Evolutionary conservation across 2,888 invertebrate genomes (phyloP).

Genomic region (Sesamia inferens): DNA sequence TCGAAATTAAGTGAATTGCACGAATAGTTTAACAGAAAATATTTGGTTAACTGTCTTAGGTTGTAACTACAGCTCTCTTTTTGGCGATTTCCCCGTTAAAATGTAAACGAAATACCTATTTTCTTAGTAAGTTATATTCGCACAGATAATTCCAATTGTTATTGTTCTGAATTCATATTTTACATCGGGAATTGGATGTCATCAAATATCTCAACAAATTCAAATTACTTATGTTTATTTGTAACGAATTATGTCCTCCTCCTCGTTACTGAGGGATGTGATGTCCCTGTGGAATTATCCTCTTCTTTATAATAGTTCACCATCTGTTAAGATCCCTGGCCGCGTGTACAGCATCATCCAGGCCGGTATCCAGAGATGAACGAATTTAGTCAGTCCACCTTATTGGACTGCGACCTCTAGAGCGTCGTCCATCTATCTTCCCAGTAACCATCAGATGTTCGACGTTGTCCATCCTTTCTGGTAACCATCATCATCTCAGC

Average conservation of each 20-base stretch:
- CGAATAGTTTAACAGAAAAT: neutral
- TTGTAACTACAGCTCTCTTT: neutral
- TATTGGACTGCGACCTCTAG: too few species aligned
- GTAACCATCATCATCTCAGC: too few species aligned
- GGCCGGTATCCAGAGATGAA: too few species aligned
- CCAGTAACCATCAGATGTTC: too few species aligned
- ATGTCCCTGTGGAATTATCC: too few species aligned
- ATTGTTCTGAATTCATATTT: neutral
- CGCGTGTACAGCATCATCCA: too few species aligned
- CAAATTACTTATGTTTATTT: slow-evolving; percentile 30
- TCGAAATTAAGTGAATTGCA: neutral
- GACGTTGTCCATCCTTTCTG: too few species aligned
- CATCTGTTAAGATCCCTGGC: too few species aligned
- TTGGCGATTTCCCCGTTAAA: neutral
- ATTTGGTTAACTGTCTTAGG: neutral
- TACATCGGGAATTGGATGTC: neutral
- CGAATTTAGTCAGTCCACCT: too few species aligned
- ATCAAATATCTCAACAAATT: slow-evolving; percentile 6
- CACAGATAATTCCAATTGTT: neutral
- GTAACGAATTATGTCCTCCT: slow-evolving; percentile 5
- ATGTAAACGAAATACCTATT: neutral
- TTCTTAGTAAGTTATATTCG: neutral
- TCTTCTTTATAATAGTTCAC: too few species aligned
- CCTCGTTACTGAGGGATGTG: too few species aligned
- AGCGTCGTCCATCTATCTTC: too few species aligned